Evolutionary conservation across 2,113 vertebrate genomes (phyloP).

Genomic region (Lepisosteus oculatus): DNA sequence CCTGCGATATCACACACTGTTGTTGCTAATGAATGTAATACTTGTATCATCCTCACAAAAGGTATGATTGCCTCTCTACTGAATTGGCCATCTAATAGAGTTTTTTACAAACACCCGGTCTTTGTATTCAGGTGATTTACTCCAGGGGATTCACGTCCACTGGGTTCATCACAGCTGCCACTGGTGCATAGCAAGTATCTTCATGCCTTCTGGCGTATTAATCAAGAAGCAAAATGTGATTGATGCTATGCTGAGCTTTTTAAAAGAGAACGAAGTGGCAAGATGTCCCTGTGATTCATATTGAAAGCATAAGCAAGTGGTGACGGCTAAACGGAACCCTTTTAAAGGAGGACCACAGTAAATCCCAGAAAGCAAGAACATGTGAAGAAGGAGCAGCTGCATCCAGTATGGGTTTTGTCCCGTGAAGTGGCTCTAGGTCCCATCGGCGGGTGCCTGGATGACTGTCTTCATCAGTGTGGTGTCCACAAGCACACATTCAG

Average conservation of each 20-base stretch:
- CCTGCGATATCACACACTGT: slow-evolving; percentile 58
- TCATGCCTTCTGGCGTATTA: slow-evolving; percentile 56
- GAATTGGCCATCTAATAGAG: slow-evolving; percentile 38
- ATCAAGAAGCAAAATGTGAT: slow-evolving; percentile 34
- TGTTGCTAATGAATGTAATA: slow-evolving; percentile 60
- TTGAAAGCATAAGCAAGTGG: neutral
- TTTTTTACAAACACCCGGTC: slow-evolving; percentile 36
- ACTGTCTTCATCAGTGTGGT: no score
- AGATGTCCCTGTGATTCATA: neutral
- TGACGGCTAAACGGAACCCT: no score
- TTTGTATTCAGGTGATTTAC: slow-evolving; percentile 60
- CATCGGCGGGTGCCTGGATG: no score
- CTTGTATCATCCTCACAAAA: slow-evolving; percentile 61
- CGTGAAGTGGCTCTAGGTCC: no score
- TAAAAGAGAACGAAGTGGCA: neutral
- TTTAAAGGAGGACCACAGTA: no score
- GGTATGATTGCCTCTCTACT: slow-evolving; percentile 59
- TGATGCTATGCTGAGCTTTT: neutral
- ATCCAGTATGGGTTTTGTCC: no score
- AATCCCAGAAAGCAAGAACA: no score
- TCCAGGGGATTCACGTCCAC: slow-evolving; percentile 49
- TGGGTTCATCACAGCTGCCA: slow-evolving; percentile 48
- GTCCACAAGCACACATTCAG: no score
- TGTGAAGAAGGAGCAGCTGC: no score
- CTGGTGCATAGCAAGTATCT: slow-evolving; percentile 53